These are phyloP conservation scores for Notodonta dromedarius DNA, from an alignment of 2,888 invertebrate genomes.

Conservation along the genomic window DNA sequence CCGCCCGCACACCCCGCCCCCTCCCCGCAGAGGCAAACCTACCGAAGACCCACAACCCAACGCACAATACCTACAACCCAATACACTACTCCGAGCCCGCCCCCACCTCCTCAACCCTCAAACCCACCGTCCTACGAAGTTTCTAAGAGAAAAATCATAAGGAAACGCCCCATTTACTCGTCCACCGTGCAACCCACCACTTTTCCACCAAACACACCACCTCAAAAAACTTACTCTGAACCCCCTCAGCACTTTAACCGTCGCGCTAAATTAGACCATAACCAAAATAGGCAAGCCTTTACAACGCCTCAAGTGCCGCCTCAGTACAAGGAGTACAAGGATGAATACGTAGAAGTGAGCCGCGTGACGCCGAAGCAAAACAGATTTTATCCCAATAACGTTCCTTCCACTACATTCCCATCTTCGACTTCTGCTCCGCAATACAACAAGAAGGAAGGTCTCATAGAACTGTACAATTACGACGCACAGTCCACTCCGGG, in stretches of 20 bases:
- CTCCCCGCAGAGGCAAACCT: conserved; percentile 54
- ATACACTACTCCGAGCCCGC: conserved; percentile 49
- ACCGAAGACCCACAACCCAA: conserved; percentile 68
- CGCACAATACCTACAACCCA: conserved; percentile 53
- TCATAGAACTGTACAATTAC: conserved; percentile 75
- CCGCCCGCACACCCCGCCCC: conserved; percentile 55
- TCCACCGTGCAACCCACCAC: conserved; percentile 61
- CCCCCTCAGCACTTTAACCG: conserved; percentile 53
- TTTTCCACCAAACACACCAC: conserved; percentile 50
- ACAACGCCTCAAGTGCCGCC: conserved; percentile 65
- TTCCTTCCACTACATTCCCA: conserved; percentile 58
- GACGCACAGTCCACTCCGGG: conserved; percentile 72
- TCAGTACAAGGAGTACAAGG: conserved; percentile 67
- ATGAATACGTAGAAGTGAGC: conserved; percentile 78
- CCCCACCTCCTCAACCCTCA: conserved; percentile 47
- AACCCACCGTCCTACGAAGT: conserved; percentile 57
- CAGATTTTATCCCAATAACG: conserved; percentile 57
- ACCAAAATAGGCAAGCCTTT: conserved; percentile 50
- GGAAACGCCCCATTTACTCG: conserved; percentile 70
- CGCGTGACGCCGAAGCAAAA: conserved; percentile 72
- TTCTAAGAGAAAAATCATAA: conserved; percentile 69
- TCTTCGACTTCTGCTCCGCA: conserved; percentile 55
- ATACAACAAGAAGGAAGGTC: conserved; percentile 72
- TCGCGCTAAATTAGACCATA: conserved; percentile 26
- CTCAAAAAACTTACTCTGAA: conserved; percentile 52